Evolutionary conservation across 2,113 vertebrate species (phyloP).

Genomic region (Pangasianodon hypophthalmus): DNA sequence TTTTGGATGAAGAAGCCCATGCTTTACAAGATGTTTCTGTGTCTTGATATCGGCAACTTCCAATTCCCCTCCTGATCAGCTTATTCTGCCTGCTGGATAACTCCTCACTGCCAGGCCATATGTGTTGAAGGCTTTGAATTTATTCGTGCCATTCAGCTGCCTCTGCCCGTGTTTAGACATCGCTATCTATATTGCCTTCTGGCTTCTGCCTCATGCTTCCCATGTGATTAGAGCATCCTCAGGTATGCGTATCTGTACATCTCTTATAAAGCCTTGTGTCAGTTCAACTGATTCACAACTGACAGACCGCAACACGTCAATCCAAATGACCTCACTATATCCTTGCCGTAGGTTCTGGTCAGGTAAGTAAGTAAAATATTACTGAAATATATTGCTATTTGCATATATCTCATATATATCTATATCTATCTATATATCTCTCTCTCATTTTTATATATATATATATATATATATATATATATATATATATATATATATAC

Average conservation of each 20-base stretch:
- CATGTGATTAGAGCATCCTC: background rate
- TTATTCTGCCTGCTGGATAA: background rate
- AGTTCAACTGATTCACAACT: background rate
- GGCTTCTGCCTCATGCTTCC: background rate
- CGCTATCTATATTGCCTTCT: background rate
- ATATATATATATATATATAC: too few relatives aligned
- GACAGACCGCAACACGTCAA: background rate
- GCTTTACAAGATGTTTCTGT: background rate
- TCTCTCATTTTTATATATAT: too few relatives aligned
- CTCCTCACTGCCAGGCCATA: background rate
- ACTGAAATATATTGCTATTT: background rate
- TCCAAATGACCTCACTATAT: background rate
- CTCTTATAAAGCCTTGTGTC: background rate
- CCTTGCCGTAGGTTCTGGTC: background rate
- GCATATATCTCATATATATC: background rate
- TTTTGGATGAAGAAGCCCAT: background rate
- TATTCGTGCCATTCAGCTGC: background rate
- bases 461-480: too few relatives aligned
- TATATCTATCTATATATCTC: too few relatives aligned
- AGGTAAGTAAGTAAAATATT: background rate
- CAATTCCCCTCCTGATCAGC: constrained; percentile 1
- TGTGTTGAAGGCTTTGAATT: background rate
- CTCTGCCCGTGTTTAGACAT: background rate
- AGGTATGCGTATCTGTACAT: background rate
- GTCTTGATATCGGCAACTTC: background rate